These are phyloP conservation scores for Strigamia transsilvanica DNA, from an alignment of 2,888 invertebrate genomes.

Conservation along the genomic window DNA sequence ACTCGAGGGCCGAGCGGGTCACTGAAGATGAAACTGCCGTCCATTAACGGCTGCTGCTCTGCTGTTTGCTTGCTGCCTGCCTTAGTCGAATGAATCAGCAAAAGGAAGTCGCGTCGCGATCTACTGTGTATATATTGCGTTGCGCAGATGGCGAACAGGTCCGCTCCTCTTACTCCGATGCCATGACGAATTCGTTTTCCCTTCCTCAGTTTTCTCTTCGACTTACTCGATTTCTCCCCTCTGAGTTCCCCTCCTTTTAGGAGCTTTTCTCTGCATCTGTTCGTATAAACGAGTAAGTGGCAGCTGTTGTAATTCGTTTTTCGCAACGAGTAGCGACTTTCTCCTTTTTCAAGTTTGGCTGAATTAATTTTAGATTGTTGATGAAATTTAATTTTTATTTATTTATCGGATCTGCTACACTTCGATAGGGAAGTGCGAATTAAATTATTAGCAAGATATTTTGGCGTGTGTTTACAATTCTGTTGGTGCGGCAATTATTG, in stretches of 20 bases:
- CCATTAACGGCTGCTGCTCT: slow-evolving; percentile 45
- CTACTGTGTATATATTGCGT: slow-evolving; percentile 22
- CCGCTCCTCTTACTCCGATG: not conserved
- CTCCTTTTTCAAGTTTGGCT: not conserved
- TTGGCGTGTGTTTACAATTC: too few relatives aligned
- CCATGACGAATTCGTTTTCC: slow-evolving; percentile 35
- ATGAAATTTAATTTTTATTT: too few relatives aligned
- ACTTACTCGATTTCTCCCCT: slow-evolving; percentile 22
- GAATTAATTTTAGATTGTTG: not conserved
- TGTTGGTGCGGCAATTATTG: too few relatives aligned
- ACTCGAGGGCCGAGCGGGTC: slow-evolving; percentile 42
- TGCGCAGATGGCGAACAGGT: slow-evolving; percentile 41
- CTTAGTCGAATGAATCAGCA: slow-evolving; percentile 34
- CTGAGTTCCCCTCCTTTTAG: not conserved
- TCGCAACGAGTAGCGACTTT: not conserved
- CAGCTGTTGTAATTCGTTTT: slow-evolving; percentile 26
- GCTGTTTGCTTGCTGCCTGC: slow-evolving; percentile 16
- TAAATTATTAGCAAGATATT: too few relatives aligned
- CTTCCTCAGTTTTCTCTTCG: not conserved
- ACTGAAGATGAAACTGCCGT: slow-evolving; percentile 46
- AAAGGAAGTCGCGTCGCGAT: slow-evolving; percentile 7
- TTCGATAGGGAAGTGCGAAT: too few relatives aligned
- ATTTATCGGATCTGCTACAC: too few relatives aligned
- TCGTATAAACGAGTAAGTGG: slow-evolving; percentile 10
- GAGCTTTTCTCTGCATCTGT: slow-evolving; percentile 23